Conservation (phyloP, 2,113 vertebrate species). For the Istiophorus platypterus region DNA sequence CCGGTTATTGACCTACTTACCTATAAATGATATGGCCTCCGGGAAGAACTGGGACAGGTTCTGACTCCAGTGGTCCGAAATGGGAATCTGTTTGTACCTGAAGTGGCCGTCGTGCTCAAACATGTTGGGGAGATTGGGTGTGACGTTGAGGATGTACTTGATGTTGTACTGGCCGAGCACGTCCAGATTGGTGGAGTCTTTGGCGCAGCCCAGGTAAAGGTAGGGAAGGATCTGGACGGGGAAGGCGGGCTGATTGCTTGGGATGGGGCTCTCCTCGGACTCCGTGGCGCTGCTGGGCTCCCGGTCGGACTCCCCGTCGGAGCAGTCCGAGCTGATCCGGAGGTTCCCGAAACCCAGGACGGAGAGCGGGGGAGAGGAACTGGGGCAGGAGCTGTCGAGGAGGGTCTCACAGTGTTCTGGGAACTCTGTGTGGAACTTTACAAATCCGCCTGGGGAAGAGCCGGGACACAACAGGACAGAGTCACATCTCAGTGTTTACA, state of each 20-base stretch:
- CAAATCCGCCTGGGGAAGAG: constrained; percentile 88
- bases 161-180: constrained; percentile 89
- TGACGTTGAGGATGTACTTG: constrained; percentile 92
- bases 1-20: constrained; percentile 78
- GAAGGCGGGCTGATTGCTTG: constrained; percentile 85
- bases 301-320: constrained; percentile 87
- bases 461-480: constrained; percentile 28
- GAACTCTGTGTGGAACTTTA: constrained; percentile 89
- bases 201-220: constrained; percentile 92
- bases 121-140: constrained; percentile 92
- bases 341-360: constrained; percentile 90
- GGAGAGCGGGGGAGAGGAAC: constrained; percentile 82
- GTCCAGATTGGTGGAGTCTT: constrained; percentile 89
- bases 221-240: constrained; percentile 93
- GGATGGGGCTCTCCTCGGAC: constrained; percentile 85
- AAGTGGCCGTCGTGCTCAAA: constrained; percentile 91
- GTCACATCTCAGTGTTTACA: background rate
- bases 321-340: constrained; percentile 87
- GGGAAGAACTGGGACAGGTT: constrained; percentile 93
- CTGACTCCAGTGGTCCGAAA: constrained; percentile 94
- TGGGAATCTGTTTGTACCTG: constrained; percentile 93
- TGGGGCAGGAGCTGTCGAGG: constrained; percentile 81
- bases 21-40: constrained; percentile 91
- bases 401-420: constrained; percentile 91
- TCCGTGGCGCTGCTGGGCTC: constrained; percentile 87